Evolutionary conservation across 2,113 vertebrate genomes (phyloP).

Genomic region (Oncorhynchus gorbuscha): DNA sequence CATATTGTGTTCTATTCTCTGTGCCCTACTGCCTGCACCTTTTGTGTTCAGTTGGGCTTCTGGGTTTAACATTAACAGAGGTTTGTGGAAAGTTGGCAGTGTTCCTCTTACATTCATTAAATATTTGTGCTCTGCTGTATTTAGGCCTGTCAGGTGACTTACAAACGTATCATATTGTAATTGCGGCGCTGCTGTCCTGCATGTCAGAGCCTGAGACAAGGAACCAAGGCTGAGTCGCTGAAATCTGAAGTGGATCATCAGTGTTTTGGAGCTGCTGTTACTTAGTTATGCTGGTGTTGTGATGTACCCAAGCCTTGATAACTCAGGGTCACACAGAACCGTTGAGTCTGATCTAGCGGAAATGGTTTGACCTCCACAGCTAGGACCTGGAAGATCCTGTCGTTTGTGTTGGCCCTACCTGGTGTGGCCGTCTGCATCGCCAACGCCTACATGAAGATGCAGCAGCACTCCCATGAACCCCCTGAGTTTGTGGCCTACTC

Average conservation of each 20-base stretch:
- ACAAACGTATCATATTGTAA: not conserved
- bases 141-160: not conserved
- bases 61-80: not conserved
- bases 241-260: no score
- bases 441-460: slow-evolving; percentile 70
- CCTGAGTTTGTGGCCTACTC: slow-evolving; percentile 70
- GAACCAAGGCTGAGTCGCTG: not conserved
- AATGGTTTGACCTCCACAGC: slow-evolving; percentile 54
- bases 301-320: not conserved
- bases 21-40: no score
- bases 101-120: not conserved
- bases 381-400: slow-evolving; percentile 80
- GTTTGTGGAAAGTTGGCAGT: not conserved
- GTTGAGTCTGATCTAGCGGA: not conserved
- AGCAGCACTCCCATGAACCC: slow-evolving; percentile 52
- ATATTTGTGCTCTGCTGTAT: not conserved
- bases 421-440: slow-evolving; percentile 71
- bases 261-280: not conserved
- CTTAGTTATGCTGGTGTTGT: not conserved
- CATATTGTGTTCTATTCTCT: not conserved
- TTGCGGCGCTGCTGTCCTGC: not conserved
- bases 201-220: not conserved
- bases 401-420: slow-evolving; percentile 66
- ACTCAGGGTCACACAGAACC: no score
- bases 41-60: not conserved